Evolutionary conservation across 2,888 invertebrate genomes (phyloP).

Genomic region (Strigamia transsilvanica): DNA sequence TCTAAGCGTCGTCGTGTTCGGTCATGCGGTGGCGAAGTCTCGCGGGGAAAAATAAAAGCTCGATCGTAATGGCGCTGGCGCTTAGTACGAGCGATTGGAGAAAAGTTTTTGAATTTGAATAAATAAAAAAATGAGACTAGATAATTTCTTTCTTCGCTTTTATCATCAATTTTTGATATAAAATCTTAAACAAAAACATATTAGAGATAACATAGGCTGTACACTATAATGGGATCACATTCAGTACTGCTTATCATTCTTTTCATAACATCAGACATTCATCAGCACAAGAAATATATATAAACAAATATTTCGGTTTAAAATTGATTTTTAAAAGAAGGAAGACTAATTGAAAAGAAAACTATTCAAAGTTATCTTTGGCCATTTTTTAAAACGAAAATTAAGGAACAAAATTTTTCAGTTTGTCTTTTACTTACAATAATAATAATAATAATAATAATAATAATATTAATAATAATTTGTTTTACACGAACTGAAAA

Average conservation of each 20-base stretch:
- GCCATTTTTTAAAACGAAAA: background rate
- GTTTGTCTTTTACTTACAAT: background rate
- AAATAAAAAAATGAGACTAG: background rate
- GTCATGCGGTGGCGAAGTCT: too few species aligned
- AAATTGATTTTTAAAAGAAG: background rate
- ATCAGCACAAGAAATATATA: constrained; percentile 1
- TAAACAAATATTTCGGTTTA: background rate
- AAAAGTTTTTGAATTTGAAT: background rate
- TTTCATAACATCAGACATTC: constrained; percentile 2
- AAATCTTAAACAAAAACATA: constrained; percentile 8
- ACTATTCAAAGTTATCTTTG: constrained; percentile 3
- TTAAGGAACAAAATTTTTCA: background rate
- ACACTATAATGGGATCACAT: constrained; percentile 6
- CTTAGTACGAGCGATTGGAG: background rate
- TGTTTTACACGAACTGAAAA: background rate
- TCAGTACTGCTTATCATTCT: background rate
- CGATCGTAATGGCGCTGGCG: background rate
- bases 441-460: background rate
- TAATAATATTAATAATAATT: background rate
- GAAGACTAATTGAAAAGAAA: background rate
- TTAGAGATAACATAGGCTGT: constrained; percentile 8
- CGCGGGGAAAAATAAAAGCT: too few species aligned
- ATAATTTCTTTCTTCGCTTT: background rate
- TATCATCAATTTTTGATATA: constrained; percentile 8
- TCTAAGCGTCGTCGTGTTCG: too few species aligned